These are phyloP conservation scores for Lophius americanus DNA, from an alignment of 2,797 vertebrate genomes.

Conservation along the genomic window DNA sequence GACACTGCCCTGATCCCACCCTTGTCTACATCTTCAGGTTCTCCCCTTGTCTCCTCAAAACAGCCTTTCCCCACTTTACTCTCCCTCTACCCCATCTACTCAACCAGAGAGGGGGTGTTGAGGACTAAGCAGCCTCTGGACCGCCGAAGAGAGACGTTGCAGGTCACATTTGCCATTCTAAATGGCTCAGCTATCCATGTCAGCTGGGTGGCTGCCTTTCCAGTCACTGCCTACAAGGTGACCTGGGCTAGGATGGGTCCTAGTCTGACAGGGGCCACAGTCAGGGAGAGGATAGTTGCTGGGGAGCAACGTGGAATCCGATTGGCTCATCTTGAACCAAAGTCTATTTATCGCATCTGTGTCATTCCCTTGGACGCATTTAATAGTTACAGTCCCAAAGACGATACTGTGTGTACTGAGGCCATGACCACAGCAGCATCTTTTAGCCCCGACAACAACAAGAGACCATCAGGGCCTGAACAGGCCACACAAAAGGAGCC, in stretches of 20 bases:
- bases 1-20: conserved; percentile 78
- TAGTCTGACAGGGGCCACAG: conserved; percentile 92
- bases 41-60: conserved; percentile 60
- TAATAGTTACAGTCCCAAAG: conserved; percentile 89
- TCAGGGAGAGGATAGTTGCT: conserved; percentile 89
- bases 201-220: conserved; percentile 94
- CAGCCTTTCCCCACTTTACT: conserved; percentile 57
- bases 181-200: conserved; percentile 92
- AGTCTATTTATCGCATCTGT: conserved; percentile 94
- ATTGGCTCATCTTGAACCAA: conserved; percentile 88
- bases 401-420: conserved; percentile 94
- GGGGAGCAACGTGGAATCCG: conserved; percentile 88
- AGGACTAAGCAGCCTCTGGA: conserved; percentile 79
- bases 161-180: conserved; percentile 86
- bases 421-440: conserved; percentile 84
- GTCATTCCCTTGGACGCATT: conserved; percentile 90
- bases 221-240: conserved; percentile 94
- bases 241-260: conserved; percentile 97
- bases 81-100: conserved; percentile 70
- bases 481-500: conserved; percentile 90
- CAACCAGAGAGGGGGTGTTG: conserved; percentile 71
- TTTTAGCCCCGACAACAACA: conserved; percentile 85
- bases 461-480: conserved; percentile 88
- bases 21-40: conserved; percentile 50
- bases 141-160: conserved; percentile 75